A percentile compares a stretch with the other conserved stretches of the same genome.
phyloP scores from a whole-genome alignment of 1,140 invertebrate genomes.

The Bombus superbus region DNA sequence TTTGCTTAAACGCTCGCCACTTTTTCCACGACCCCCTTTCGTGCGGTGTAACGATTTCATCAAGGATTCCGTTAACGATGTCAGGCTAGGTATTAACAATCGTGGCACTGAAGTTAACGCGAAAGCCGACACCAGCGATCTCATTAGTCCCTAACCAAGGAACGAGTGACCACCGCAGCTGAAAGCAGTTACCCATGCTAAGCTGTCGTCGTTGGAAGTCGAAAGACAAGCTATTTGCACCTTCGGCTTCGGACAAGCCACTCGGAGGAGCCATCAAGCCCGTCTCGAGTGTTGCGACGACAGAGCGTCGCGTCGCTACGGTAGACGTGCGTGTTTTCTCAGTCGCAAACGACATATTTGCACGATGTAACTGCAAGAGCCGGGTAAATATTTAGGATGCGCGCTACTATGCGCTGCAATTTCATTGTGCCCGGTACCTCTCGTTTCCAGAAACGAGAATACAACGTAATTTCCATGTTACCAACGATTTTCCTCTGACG shows the following conservation, averaged over 20 bases:
- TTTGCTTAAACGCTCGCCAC: background rate
- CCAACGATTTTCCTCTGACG: slow-evolving; percentile 55
- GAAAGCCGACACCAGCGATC: background rate
- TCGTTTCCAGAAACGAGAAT: slow-evolving; percentile 49
- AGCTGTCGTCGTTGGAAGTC: background rate
- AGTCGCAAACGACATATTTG: slow-evolving; percentile 66
- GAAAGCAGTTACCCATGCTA: background rate
- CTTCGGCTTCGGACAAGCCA: background rate
- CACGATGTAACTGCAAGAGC: slow-evolving; percentile 63
- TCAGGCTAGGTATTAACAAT: background rate
- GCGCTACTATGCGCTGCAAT: slow-evolving; percentile 60
- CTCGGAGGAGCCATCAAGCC: slow-evolving; percentile 37
- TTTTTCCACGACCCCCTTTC: background rate
- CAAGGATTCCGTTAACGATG: background rate
- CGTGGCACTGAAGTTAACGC: background rate
- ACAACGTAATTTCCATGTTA: slow-evolving; percentile 60
- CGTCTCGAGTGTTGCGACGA: slow-evolving; percentile 38
- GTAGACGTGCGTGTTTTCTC: slow-evolving; percentile 61
- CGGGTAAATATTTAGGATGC: slow-evolving; percentile 69
- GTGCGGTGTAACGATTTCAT: background rate
- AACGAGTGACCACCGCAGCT: background rate
- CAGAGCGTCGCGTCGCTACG: slow-evolving; percentile 15
- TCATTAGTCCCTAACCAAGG: slow-evolving; percentile 14
- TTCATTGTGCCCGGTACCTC: slow-evolving; percentile 33
- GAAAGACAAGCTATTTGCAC: slow-evolving; percentile 25